phyloP scores from a whole-genome alignment of 1,140 invertebrate genomes.

The Hirudo medicinalis region DNA sequence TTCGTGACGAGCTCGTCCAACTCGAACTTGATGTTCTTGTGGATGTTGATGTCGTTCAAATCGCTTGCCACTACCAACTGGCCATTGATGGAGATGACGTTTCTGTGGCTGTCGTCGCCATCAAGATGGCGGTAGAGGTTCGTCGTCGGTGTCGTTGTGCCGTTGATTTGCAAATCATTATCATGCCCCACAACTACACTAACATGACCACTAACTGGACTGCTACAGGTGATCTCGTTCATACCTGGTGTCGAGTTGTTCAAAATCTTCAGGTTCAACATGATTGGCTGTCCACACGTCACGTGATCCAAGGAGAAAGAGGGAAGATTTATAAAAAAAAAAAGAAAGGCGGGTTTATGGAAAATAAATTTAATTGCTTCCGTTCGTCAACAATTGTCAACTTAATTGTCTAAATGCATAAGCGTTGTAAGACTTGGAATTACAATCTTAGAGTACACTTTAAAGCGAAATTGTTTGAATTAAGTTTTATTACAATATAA shows the following conservation, averaged over 20 bases:
- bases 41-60: slow-evolving; percentile 34
- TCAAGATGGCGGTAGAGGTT: not conserved
- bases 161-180: not conserved
- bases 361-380: too few species aligned
- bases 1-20: slow-evolving; percentile 32
- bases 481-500: too few species aligned
- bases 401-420: too few species aligned
- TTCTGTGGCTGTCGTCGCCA: not conserved
- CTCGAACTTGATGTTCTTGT: slow-evolving; percentile 38
- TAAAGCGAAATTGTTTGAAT: too few species aligned
- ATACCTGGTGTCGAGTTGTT: slow-evolving; percentile 12
- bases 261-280: slow-evolving; percentile 19
- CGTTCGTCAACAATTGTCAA: too few species aligned
- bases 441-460: too few species aligned
- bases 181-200: slow-evolving; percentile 16
- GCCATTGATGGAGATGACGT: slow-evolving; percentile 38
- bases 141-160: not conserved
- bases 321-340: too few species aligned
- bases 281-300: slow-evolving; percentile 17
- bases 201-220: not conserved
- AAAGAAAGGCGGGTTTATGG: too few species aligned
- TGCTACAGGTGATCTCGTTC: not conserved
- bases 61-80: slow-evolving; percentile 29
- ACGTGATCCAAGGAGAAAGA: too few species aligned
- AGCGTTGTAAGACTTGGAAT: too few species aligned